Evolutionary conservation across 2,797 vertebrate species (phyloP).

Genomic region (Mormyrops boulengeri): DNA sequence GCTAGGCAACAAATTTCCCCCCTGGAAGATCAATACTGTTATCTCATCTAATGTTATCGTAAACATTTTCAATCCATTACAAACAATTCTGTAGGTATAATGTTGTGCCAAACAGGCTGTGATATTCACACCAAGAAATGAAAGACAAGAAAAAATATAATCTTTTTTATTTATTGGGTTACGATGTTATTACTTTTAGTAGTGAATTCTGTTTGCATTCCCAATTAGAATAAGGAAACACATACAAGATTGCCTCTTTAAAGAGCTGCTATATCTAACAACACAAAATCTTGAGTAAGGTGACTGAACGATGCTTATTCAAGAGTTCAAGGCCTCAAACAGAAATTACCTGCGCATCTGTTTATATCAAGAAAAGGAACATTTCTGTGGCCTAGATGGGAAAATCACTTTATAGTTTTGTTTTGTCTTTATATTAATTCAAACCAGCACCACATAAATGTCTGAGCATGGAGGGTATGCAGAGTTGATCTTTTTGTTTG

Average conservation of each 20-base stretch:
- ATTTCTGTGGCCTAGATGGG: not conserved
- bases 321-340: not conserved
- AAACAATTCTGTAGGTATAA: not conserved
- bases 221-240: not conserved
- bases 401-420: not conserved
- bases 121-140: not conserved
- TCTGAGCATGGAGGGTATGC: not conserved
- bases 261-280: not conserved
- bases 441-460: not conserved
- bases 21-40: not conserved
- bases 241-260: not conserved
- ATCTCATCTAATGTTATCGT: not conserved
- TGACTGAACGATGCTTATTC: not conserved
- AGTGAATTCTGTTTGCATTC: not conserved
- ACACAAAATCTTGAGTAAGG: not conserved
- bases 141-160: not conserved
- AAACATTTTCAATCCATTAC: not conserved
- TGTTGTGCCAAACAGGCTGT: not conserved
- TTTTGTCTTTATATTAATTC: not conserved
- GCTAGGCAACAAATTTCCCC: not conserved
- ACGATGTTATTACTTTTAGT: not conserved
- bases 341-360: not conserved
- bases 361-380: not conserved
- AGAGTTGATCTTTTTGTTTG: not conserved
- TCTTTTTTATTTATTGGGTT: not conserved